Base-by-base conservation (phyloP, 2,113 vertebrate species). In the Delphinapterus leucas region DNA sequence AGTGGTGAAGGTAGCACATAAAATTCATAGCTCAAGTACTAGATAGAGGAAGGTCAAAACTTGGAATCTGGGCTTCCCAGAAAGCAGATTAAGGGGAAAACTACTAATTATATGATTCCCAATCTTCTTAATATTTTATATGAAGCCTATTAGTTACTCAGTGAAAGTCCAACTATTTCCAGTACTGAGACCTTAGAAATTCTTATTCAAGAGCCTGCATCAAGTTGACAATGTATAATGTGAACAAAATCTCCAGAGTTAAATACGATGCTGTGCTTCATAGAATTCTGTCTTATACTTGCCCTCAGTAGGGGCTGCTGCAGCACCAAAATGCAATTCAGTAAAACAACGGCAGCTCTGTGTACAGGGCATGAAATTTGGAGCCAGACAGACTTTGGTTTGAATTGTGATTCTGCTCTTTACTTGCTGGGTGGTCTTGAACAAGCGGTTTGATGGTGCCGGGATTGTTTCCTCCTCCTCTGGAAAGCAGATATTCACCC, bases 381-480 rank as follows among this genome's bases (percentile, higher is more conserved):
- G 58, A 70, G 88, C 86, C 82, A 97, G 77, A 28, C 18, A 71
- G 36, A 60, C 41, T 96, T 90, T 53, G 49, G 73, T 92, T 85
- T 70, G 83, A 88, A 87, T 86, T 74, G 58, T 95, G 70, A 65
- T 36, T 79, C 53, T 95, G 63, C 36, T 60, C 10, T 79, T 55
- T 68, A 82, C 70, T 95, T 87, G 41, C 63, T 81, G 81, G 76
- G 63, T 88, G 84, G 49, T 89, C 68, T 68, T 70, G 31, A 60
- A 49, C 28, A 61, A 95, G 71, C 8, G 8, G 84, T 61, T 80
- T 93, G 47, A 86, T 87, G 77, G 28, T 92, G 58, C 63, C 80
- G 23, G 58, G 36, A 87, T 47, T 63, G 47, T 93, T 93, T 95
- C n/a, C 31, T 84, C 41, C 53, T 68, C 41, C 53, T 68, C 36